Conservation (phyloP, 2,888 invertebrate genomes). For the Gortyna flavago region DNA sequence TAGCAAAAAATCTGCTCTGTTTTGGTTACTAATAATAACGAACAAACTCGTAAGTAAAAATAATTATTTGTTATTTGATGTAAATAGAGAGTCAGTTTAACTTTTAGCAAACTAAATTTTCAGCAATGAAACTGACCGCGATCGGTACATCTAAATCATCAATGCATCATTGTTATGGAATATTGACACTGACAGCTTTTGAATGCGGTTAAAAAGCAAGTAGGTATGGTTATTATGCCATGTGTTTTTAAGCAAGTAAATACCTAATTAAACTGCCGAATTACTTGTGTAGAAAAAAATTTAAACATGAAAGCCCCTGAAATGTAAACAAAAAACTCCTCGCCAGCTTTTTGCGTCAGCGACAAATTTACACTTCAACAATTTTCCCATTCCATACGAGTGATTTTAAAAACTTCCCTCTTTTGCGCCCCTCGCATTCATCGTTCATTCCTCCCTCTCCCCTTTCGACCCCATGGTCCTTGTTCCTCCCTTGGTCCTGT, state of each 20-base stretch:
- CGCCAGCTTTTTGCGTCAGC: slow-evolving; percentile 49
- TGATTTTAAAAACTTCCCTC: slow-evolving; percentile 68
- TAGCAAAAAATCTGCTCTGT: neutral
- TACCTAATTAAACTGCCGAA: no score
- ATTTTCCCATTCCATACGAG: slow-evolving; percentile 67
- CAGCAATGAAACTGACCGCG: neutral
- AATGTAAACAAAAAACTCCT: slow-evolving; percentile 38
- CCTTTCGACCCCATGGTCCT: slow-evolving; percentile 28
- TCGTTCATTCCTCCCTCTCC: slow-evolving; percentile 58
- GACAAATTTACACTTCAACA: slow-evolving; percentile 70
- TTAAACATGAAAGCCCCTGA: neutral
- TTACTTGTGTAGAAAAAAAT: neutral
- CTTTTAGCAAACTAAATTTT: neutral
- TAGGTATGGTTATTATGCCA: neutral
- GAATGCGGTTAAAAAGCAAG: no score
- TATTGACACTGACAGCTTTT: no score
- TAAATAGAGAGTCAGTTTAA: neutral
- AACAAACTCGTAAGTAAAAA: neutral
- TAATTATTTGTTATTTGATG: neutral
- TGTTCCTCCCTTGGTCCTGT: slow-evolving; percentile 42
- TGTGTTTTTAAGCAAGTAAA: neutral
- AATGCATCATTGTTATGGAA: no score
- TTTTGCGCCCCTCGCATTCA: slow-evolving; percentile 69
- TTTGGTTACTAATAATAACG: neutral
- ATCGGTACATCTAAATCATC: no score